These are phyloP conservation scores for Empidonax alnorum DNA, from an alignment of 2,113 vertebrate species.

Conservation along the genomic window DNA sequence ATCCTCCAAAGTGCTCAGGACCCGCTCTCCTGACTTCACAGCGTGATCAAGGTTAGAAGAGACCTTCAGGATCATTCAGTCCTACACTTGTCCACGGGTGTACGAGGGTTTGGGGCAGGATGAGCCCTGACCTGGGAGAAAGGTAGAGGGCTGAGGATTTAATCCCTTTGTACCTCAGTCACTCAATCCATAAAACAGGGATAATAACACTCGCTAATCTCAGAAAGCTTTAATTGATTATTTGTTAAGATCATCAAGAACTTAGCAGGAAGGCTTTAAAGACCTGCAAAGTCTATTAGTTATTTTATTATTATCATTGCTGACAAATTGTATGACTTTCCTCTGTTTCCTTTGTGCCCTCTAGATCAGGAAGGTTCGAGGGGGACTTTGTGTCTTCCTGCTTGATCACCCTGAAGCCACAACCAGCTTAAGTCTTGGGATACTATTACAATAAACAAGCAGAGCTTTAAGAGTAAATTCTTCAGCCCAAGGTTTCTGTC, in stretches of 20 bases:
- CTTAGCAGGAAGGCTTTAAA: neutral
- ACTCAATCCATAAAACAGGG: neutral
- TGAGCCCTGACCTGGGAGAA: neutral
- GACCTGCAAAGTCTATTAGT: slow-evolving; percentile 8
- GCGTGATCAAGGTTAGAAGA: neutral
- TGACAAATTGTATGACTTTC: neutral
- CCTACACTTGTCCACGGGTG: fast-evolving
- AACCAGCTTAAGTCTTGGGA: neutral
- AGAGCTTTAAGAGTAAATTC: neutral
- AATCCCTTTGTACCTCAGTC: neutral
- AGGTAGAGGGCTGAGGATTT: neutral
- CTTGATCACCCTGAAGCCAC: neutral
- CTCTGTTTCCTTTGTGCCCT: neutral
- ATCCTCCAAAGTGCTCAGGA: neutral
- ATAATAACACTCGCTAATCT: neutral
- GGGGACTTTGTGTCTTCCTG: neutral
- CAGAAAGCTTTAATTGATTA: slow-evolving; percentile 27
- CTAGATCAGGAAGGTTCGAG: fast-evolving
- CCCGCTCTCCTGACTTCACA: no score
- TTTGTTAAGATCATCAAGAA: slow-evolving; percentile 33
- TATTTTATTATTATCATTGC: neutral
- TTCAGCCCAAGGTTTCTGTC: neutral
- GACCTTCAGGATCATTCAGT: neutral
- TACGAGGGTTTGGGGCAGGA: neutral
- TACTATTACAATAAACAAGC: neutral